These are phyloP conservation scores for Heliconius hortense DNA, from an alignment of 2,888 invertebrate genomes.

Conservation along the genomic window DNA sequence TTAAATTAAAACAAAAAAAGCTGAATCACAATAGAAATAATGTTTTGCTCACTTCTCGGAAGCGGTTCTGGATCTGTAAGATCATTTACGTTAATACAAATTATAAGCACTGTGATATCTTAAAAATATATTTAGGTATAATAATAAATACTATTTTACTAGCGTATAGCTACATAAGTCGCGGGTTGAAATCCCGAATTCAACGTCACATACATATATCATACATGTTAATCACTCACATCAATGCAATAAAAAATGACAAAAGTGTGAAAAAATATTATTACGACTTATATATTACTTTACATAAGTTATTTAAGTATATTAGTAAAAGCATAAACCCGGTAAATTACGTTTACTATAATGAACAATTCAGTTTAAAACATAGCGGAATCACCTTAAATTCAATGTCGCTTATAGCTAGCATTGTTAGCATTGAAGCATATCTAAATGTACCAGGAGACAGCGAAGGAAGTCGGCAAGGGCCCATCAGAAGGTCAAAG, in stretches of 20 bases:
- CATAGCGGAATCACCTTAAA: conserved; percentile 8
- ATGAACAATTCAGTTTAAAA: background rate
- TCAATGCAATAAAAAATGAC: too few species aligned
- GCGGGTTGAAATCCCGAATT: background rate
- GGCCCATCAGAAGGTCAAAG: conserved; percentile 56
- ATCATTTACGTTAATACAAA: conserved; percentile 5
- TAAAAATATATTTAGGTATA: background rate
- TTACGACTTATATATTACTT: background rate
- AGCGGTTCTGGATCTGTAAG: background rate
- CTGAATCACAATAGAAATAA: conserved; percentile 25
- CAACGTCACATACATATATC: background rate
- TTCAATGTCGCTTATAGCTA: conserved; percentile 29
- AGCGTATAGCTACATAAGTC: background rate
- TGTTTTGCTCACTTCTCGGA: conserved; percentile 27
- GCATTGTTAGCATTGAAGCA: conserved; percentile 63
- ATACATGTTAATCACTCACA: too few species aligned
- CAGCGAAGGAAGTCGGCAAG: conserved; percentile 63
- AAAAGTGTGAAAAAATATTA: too few species aligned
- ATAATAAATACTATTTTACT: background rate
- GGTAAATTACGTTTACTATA: background rate
- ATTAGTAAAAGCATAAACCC: background rate
- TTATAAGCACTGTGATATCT: background rate
- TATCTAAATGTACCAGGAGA: conserved; percentile 55
- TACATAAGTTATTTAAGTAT: background rate
- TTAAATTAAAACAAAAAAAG: conserved; percentile 39